Evolutionary conservation across 2,888 invertebrate species (phyloP).

Genomic region (Xanthia icteritia): DNA sequence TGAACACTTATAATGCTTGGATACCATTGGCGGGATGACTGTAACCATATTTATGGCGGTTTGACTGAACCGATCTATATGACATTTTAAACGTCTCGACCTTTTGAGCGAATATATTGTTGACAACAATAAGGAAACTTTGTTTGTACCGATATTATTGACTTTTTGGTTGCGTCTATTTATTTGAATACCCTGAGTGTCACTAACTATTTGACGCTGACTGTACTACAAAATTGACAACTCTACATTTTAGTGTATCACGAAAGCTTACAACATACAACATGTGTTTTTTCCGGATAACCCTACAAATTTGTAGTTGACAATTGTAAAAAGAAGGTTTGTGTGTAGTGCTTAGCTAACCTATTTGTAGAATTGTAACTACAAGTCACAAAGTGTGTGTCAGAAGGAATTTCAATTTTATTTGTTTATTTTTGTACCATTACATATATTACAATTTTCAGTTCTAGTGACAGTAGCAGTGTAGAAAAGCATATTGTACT

Average conservation of each 20-base stretch:
- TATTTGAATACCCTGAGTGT: no score
- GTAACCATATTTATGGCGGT: no score
- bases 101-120: no score
- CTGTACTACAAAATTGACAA: not conserved
- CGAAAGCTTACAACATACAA: not conserved
- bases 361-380: not conserved
- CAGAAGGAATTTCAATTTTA: not conserved
- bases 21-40: no score
- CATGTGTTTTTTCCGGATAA: not conserved
- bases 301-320: not conserved
- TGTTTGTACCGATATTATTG: no score
- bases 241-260: not conserved
- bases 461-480: not conserved
- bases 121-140: no score
- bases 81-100: no score
- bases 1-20: no score
- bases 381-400: not conserved
- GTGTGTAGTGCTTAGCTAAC: not conserved
- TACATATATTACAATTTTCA: not conserved
- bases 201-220: no score
- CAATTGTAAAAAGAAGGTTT: not conserved
- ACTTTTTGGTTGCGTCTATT: no score
- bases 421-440: not conserved
- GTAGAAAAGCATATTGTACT: not conserved
- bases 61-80: no score